phyloP scores from a whole-genome alignment of 2,113 vertebrate genomes.

The Hipposideros armiger region DNA sequence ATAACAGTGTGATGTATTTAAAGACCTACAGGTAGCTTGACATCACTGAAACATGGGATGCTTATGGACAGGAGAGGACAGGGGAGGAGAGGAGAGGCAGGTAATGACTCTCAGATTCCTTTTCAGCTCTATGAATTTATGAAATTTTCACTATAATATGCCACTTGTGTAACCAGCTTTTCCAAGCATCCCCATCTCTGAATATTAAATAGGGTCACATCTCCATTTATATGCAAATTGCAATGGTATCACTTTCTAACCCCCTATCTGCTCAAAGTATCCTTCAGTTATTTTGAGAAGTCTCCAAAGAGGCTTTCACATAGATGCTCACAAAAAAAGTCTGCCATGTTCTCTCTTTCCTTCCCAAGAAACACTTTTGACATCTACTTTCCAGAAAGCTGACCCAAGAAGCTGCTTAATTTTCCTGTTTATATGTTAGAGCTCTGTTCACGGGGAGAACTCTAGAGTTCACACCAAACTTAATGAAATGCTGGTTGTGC shows the following conservation, averaged over 20 bases:
- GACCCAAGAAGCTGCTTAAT: neutral
- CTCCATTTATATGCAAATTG: conserved; percentile 9
- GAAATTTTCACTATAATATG: neutral
- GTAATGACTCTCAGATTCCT: neutral
- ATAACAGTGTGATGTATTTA: neutral
- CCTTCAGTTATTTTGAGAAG: neutral
- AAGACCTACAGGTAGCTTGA: neutral
- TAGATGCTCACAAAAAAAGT: neutral
- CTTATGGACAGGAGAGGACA: neutral
- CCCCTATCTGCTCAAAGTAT: neutral
- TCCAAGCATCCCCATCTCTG: neutral
- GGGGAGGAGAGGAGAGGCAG: neutral
- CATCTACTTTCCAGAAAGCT: neutral
- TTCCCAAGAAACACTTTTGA: neutral
- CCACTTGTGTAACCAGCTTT: neutral
- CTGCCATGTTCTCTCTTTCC: neutral
- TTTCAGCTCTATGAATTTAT: conserved; percentile 1
- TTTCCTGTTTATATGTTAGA: neutral
- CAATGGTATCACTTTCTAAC: neutral
- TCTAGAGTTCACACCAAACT: neutral
- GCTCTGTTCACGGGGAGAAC: neutral
- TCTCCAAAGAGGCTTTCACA: neutral
- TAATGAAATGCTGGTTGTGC: neutral
- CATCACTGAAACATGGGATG: neutral
- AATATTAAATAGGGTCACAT: neutral